Base-by-base conservation (phyloP, 2,797 vertebrate species). In the Semotilus atromaculatus region DNA sequence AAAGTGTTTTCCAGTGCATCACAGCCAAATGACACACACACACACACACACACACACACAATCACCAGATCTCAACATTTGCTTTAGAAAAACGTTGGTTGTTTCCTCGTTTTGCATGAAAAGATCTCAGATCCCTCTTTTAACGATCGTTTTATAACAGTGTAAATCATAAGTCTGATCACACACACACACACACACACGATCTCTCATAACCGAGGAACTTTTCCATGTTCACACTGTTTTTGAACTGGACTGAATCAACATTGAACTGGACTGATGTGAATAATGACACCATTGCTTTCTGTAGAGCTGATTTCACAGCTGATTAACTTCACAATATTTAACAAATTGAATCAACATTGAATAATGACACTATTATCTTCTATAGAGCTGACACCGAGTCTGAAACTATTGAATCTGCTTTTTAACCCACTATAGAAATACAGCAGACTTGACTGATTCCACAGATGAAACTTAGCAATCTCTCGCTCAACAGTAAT, bases 1-100 rank as follows among this genome's bases (percentile, higher is more conserved):
- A 84, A 31, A 86, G 90, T 87, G 89, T 93, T 94, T 94, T 93
- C 92, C 94, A 90, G 62, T 34, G 76, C 81, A 60, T 84, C 77
- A 80, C 82, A 67, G 84, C 85, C 86, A 89, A 85, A 86, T 73
- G 70, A 36, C 71, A 86, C 75, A 89, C 90, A 88, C 82, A 38
- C 90, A 85, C 90, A 88, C 83, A 48, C 90, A 85, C 90, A 88
- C 82, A 40, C 36, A 34, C 66, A 86, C 75, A 51, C 48, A 51
- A 18, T 48, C 48, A 51, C 48, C 48, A 51, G 45, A 48, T 18
- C 16, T 48, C 14, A 51, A 19, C 16, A 19, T 18, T 51, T 51
- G 7, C 48, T 51, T 51, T 19, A 51, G 48, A 51, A 19, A 48
- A 45, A 45, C 4, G 0, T 7, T 51, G 48, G 1, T 18, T 51